These are phyloP conservation scores for Phalacrocorax brasilianus DNA, from an alignment of 2,113 vertebrate species.

Conservation along the genomic window DNA sequence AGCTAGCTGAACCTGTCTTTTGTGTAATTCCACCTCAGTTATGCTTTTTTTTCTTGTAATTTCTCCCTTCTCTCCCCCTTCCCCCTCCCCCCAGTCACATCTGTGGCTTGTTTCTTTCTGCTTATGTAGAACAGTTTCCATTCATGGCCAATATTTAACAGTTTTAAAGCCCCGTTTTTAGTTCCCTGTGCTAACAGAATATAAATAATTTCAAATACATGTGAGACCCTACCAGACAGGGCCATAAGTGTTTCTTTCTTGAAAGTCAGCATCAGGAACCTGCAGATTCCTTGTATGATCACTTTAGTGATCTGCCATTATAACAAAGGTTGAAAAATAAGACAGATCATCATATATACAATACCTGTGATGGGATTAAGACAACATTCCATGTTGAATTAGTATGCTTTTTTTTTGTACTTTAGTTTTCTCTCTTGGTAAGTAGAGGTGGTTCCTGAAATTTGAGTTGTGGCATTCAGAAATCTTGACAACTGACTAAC, in stretches of 20 bases:
- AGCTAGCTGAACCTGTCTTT: not conserved
- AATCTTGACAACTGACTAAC: not conserved
- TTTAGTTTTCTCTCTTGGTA: not conserved
- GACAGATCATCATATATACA: not conserved
- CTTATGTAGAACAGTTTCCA: not conserved
- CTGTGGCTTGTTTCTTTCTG: not conserved
- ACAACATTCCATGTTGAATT: not conserved
- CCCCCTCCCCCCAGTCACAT: not conserved
- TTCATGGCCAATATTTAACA: not conserved
- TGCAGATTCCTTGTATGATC: not conserved
- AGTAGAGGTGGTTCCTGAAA: slow-evolving; percentile 8
- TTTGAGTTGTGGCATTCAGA: slow-evolving; percentile 39
- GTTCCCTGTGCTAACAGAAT: not conserved
- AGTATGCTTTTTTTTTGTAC: not conserved
- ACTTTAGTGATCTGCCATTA: not conserved
- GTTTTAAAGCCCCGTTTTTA: not conserved
- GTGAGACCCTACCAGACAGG: not conserved
- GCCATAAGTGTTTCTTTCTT: not conserved
- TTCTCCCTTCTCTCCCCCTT: too few species aligned
- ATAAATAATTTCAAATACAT: not conserved
- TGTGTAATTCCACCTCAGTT: not conserved
- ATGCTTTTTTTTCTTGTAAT: not conserved
- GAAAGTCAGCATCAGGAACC: not conserved
- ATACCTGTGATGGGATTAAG: not conserved
- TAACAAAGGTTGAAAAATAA: not conserved